phyloP scores from a whole-genome alignment of 1,140 invertebrate genomes.

The Leptinotarsa texana region DNA sequence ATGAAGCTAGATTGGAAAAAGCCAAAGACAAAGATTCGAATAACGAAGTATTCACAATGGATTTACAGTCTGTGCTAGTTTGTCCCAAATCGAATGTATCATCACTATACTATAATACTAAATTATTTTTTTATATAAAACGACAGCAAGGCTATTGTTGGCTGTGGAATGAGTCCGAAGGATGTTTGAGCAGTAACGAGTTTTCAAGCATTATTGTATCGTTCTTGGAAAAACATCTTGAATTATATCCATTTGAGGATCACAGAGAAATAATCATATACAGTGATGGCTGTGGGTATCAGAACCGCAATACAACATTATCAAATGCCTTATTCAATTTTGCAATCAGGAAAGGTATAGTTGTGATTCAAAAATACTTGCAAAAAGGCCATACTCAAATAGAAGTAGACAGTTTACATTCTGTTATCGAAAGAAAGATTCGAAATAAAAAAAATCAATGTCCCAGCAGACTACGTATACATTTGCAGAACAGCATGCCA shows the following conservation, averaged over 20 bases:
- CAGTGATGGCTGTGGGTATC: slow-evolving; percentile 27
- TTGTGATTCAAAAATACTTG: slow-evolving; percentile 35
- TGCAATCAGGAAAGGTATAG: slow-evolving; percentile 4
- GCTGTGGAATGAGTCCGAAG: slow-evolving; percentile 4
- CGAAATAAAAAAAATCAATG: slow-evolving; percentile 20
- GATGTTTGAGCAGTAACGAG: not conserved
- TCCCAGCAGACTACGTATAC: slow-evolving; percentile 33
- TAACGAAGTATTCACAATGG: slow-evolving; percentile 26
- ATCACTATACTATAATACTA: slow-evolving; percentile 49
- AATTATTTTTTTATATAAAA: slow-evolving; percentile 36
- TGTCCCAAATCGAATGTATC: slow-evolving; percentile 35
- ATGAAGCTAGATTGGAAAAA: slow-evolving; percentile 38
- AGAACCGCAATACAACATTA: slow-evolving; percentile 20
- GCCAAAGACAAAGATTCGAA: slow-evolving; percentile 32
- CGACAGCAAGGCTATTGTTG: slow-evolving; percentile 1
- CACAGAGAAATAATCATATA: slow-evolving; percentile 23
- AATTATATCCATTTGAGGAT: slow-evolving; percentile 13
- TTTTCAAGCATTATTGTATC: slow-evolving; percentile 34
- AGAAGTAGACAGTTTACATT: slow-evolving; percentile 42
- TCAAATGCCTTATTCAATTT: slow-evolving; percentile 26
- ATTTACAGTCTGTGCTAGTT: slow-evolving; percentile 34
- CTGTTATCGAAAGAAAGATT: slow-evolving; percentile 15
- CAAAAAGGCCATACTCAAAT: slow-evolving; percentile 52
- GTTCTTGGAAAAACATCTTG: not conserved
- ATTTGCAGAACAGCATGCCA: not conserved